Evolutionary conservation across 2,888 invertebrate genomes (phyloP), one percentile per base, ranked within the genome.

Genomic region (Agrotis exclamationis): DNA sequence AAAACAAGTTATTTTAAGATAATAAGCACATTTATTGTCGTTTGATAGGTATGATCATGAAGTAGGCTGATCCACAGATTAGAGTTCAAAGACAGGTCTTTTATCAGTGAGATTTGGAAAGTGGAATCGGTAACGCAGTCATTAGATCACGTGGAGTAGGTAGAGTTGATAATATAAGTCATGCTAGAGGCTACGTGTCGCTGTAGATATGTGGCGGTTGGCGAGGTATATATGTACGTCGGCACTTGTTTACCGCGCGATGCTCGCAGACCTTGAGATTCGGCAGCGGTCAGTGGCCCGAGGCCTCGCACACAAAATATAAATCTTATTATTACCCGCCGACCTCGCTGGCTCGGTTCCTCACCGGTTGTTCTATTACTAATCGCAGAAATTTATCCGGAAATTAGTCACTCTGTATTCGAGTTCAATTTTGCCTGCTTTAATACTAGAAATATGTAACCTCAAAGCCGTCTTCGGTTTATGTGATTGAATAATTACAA

Each of bases 181-280:
- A 73, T 74, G 69, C 69, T 76, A 60, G 66, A 74, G 33, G 74
- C 74, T 80, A 62, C 66, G 79, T 79, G 84, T 75, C 33, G 33
- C 39, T 56, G 33, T 56, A 85, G 75, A 74, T 82, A 82, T 76
- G 68, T 77, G 39, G 39, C 39, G 39, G 39, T 39, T 39, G 63
- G 83, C 74, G 75, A 84, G 87, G 83, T 90, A 91, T 39, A 39
- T 71, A 85, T 87, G 86, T 86, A 85, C 87, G 86, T 86, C 86
- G 92, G 76, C 93, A 94, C 93, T 95, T 96, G 95, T 95, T 96
- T 95, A 95, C 94, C 87, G 90, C 87, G 89, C 93, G 92, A 90
- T 91, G 87, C 88, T 90, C 90, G 93, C 94, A 92, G 95, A 93
- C 96, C 96, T 96, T 96, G 96, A 95, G 91, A 95, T 96, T 96